Conservation (phyloP, 2,888 invertebrate species). For the Synergus itoensis region DNA sequence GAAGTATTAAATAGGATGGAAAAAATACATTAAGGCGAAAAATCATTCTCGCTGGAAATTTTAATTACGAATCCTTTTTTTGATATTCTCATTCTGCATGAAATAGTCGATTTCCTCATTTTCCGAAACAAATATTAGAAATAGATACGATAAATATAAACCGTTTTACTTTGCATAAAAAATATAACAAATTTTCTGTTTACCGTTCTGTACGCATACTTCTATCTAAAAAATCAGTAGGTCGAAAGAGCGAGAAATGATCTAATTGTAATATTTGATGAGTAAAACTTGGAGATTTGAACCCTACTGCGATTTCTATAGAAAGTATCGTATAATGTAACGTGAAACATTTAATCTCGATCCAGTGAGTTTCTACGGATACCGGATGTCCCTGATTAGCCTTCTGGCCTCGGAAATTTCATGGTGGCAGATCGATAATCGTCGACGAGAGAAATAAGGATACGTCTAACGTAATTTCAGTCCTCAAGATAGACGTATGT, state of each 20-base stretch:
- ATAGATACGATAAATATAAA: too few species aligned
- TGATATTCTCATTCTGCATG: too few species aligned
- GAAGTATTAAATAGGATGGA: background rate
- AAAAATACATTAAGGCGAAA: too few species aligned
- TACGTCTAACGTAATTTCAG: constrained; percentile 16
- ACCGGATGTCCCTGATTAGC: constrained; percentile 28
- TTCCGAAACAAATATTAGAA: background rate
- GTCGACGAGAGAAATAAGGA: constrained; percentile 16
- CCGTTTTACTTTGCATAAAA: too few species aligned
- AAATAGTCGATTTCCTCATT: too few species aligned
- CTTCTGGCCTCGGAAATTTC: constrained; percentile 24
- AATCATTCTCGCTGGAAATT: background rate
- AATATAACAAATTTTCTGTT: background rate
- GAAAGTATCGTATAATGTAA: background rate
- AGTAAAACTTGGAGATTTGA: too few species aligned
- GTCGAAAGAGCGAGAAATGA: too few species aligned
- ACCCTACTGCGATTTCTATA: background rate
- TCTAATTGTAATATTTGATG: too few species aligned
- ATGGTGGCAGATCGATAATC: constrained; percentile 32
- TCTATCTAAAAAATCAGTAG: too few species aligned
- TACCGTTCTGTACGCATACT: too few species aligned
- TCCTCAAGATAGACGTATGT: background rate
- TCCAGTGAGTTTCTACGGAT: background rate
- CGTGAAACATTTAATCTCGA: constrained; percentile 8
- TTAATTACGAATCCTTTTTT: too few species aligned